A percentile compares a stretch with the other conserved stretches of the same genome.
Conservation (phyloP, 2,888 invertebrate genomes). For the Ypsolopha sequella region DNA sequence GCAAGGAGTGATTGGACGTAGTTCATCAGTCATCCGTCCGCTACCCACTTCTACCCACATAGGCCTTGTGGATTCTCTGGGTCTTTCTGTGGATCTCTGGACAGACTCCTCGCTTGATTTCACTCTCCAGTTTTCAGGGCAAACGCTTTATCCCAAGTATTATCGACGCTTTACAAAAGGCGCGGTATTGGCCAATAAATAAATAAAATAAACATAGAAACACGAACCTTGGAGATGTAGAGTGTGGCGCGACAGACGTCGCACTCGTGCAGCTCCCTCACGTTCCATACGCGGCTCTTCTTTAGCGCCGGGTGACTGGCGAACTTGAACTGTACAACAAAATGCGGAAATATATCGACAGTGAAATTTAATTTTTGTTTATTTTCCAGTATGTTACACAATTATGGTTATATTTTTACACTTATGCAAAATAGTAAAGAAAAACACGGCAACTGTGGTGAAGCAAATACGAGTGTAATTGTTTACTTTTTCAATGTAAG, state of each 20-base stretch:
- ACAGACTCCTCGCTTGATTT: too few species aligned
- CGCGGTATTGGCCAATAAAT: neutral
- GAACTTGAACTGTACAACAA: neutral
- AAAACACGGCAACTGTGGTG: neutral
- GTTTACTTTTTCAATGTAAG: too few species aligned
- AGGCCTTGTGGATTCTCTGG: neutral
- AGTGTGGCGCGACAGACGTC: slow-evolving; percentile 86
- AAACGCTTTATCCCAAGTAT: neutral
- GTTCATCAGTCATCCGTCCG: too few species aligned
- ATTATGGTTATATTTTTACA: too few species aligned
- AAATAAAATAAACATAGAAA: neutral
- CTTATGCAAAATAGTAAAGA: too few species aligned
- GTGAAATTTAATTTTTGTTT: too few species aligned
- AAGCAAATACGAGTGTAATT: too few species aligned
- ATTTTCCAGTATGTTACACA: too few species aligned
- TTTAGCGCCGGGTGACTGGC: slow-evolving; percentile 8
- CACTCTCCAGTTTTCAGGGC: neutral
- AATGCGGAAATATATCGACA: too few species aligned
- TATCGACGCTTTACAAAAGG: neutral
- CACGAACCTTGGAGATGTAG: slow-evolving; percentile 82
- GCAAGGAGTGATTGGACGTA: too few species aligned
- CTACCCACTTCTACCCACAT: too few species aligned
- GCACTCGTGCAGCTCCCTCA: slow-evolving; percentile 74
- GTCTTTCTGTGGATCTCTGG: too few species aligned
- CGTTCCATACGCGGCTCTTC: slow-evolving; percentile 20